phyloP scores from a whole-genome alignment of 2,113 vertebrate genomes.

The Limnothrissa miodon region DNA sequence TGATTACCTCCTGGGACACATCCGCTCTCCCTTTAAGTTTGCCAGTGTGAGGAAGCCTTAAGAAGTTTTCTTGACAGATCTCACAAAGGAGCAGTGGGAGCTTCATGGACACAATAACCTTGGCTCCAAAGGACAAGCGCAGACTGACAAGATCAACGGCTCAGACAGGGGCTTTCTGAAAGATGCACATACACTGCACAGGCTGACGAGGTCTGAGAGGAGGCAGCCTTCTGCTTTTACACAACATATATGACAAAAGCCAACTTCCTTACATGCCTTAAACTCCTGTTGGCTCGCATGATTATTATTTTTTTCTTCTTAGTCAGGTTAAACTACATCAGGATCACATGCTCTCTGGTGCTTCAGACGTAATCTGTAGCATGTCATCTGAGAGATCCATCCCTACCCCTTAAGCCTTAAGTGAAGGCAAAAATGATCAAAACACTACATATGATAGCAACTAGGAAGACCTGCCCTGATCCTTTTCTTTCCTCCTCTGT shows the following conservation, averaged over 20 bases:
- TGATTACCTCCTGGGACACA: slow-evolving; percentile 65
- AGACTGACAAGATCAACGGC: slow-evolving; percentile 60
- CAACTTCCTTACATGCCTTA: neutral
- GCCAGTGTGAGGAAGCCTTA: slow-evolving; percentile 59
- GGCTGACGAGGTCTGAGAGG: neutral
- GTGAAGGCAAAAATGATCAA: too few relatives aligned
- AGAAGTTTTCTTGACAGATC: slow-evolving; percentile 68
- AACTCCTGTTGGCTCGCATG: neutral
- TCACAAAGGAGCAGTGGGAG: slow-evolving; percentile 50
- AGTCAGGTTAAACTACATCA: neutral
- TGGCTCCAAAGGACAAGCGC: slow-evolving; percentile 61
- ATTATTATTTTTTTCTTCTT: neutral
- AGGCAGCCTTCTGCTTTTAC: neutral
- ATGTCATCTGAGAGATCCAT: too few relatives aligned
- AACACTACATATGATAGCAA: too few relatives aligned
- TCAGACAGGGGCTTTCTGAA: slow-evolving; percentile 63
- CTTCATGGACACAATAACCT: slow-evolving; percentile 62
- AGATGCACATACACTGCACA: slow-evolving; percentile 54
- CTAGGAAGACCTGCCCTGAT: neutral
- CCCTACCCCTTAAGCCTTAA: too few relatives aligned
- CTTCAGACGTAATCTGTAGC: neutral
- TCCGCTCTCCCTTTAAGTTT: slow-evolving; percentile 57
- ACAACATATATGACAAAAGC: neutral
- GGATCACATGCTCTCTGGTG: neutral
- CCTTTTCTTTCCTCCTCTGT: neutral